Evolutionary conservation across 2,888 invertebrate genomes (phyloP), one percentile per base, ranked within the genome.

Genomic region (Melanchra persicariae): DNA sequence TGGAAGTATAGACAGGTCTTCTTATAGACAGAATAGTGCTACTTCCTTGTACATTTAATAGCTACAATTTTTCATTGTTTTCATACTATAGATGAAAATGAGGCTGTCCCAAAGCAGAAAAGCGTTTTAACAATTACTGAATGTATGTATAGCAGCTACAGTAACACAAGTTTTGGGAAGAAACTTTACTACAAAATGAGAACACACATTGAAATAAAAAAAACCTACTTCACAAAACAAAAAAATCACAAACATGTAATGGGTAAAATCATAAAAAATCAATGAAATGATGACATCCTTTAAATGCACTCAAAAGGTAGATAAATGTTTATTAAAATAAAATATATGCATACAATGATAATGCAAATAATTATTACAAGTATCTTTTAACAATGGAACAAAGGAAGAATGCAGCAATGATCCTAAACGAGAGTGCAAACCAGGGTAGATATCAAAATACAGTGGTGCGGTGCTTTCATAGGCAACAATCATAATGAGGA

Each of bases 321-420:
- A 67, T 45, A 43, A 7, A 43, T 66, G 61, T 58, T 75, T 67
- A 70, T 45, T 78, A 58, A 74, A 74, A 79, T 72, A 81, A 85
- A 73, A 86, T 84, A 62, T 76, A 70, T 81, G 75, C 74, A 79
- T 75, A 87, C 85, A 82, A 86, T 87, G 82, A 87, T 87, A 88
- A 88, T 87, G 85, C 78, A 86, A 85, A 82, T 84, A 76, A 82
- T 69, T 77, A 76, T 86, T 84, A 81, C 68, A 84, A 86, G 82
- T 85, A 84, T 81, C 81, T 79, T 79, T 86, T 85, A 90, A 93
- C 91, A 93, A 92, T 92, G 88, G 89, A 91, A 93, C 91, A 93
- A 92, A 93, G 89, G 87, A 88, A 88, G 85, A 89, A 89, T 88
- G 87, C 87, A 88, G 75, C 54, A 17, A 87, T 87, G 85, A 83